Evolutionary conservation across 2,888 invertebrate genomes (phyloP).

Genomic region (Sphaerophoria taeniata): DNA sequence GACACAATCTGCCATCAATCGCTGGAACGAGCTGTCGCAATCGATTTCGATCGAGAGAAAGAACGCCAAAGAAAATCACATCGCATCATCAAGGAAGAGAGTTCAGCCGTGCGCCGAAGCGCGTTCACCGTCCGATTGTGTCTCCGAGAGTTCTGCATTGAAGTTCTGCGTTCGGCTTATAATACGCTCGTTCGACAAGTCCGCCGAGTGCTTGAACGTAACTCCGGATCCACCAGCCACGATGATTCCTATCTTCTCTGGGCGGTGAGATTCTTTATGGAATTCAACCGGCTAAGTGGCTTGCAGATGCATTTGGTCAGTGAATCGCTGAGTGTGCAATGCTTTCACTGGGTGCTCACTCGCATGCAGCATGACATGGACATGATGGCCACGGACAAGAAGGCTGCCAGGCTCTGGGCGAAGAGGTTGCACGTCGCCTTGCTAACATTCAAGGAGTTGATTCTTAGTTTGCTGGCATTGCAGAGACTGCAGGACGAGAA

Average conservation of each 20-base stretch:
- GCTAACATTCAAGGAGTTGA: slow-evolving; percentile 90
- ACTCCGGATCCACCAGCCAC: slow-evolving; percentile 88
- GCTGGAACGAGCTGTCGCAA: slow-evolving; percentile 88
- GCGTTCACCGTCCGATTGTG: slow-evolving; percentile 94
- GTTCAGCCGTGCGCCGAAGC: slow-evolving; percentile 88
- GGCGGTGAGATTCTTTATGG: slow-evolving; percentile 98
- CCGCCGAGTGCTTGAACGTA: slow-evolving; percentile 88
- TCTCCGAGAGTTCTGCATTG: slow-evolving; percentile 96
- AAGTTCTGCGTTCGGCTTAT: slow-evolving; percentile 95
- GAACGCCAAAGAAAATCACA: slow-evolving; percentile 90
- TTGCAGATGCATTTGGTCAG: slow-evolving; percentile 95
- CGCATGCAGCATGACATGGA: slow-evolving; percentile 93
- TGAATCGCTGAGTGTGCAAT: slow-evolving; percentile 95
- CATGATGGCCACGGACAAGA: slow-evolving; percentile 93
- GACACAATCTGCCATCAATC: slow-evolving; percentile 95
- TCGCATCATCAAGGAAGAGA: slow-evolving; percentile 87
- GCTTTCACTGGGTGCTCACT: slow-evolving; percentile 93
- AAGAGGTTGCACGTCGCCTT: slow-evolving; percentile 93
- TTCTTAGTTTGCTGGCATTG: slow-evolving; percentile 92
- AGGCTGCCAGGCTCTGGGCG: slow-evolving; percentile 92
- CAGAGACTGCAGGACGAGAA: slow-evolving; percentile 88
- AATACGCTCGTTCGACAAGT: slow-evolving; percentile 96
- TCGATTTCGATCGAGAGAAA: slow-evolving; percentile 91
- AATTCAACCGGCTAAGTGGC: slow-evolving; percentile 95
- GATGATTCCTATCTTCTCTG: slow-evolving; percentile 98